Base-by-base conservation (phyloP, 2,113 vertebrate genomes). In the Sylvilagus bachmani region DNA sequence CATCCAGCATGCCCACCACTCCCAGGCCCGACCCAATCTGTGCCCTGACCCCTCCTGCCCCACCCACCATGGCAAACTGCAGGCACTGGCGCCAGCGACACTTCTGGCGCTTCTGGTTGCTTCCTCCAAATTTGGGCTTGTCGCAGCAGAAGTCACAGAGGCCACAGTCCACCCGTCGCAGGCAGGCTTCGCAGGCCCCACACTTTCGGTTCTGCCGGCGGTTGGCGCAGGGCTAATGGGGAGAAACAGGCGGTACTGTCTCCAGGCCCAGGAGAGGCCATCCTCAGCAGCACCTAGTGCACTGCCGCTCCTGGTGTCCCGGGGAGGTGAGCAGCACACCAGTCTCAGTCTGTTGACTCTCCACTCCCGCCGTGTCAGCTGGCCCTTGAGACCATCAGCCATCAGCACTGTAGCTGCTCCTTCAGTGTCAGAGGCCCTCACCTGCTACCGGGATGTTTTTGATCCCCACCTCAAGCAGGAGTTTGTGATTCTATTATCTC, bases 61-160 rank as follows among this genome's bases (percentile, higher is more conserved):
- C 93, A 97, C 98, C 93, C 95, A 99, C 99, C 99, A 98, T 99
- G 4, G 99, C 99, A 97, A 99, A 99, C 74, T 98, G 98, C 97
- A 99, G 98, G 95, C 99, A 99, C 80, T 99, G 99, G 49, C 99
- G 98, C 86, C 98, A 98, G 67, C 99, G 99, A 96, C 99, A 99
- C 96, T 99, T 99, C 97, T 99, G 99, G 87, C 99, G 98, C 97
- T 99, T 99, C 96, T 99, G 99, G 96, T 99, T 99, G 95, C 98
- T 98, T 94, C 99, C 99, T n/a, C 99, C 99, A 62, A 99, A 99
- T 97, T 99, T 99, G 95, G 99, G 99, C 96, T 99, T 99, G 98
- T 99, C 99, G 24, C 98, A 96, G 95, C 99, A 99, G 98, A 99
- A 99, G 97, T 99, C 99, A 25, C 99, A 99, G 14, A 97, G 98